Evolutionary conservation across 2,888 invertebrate genomes (phyloP).

Genomic region (Sialis fuliginosa): DNA sequence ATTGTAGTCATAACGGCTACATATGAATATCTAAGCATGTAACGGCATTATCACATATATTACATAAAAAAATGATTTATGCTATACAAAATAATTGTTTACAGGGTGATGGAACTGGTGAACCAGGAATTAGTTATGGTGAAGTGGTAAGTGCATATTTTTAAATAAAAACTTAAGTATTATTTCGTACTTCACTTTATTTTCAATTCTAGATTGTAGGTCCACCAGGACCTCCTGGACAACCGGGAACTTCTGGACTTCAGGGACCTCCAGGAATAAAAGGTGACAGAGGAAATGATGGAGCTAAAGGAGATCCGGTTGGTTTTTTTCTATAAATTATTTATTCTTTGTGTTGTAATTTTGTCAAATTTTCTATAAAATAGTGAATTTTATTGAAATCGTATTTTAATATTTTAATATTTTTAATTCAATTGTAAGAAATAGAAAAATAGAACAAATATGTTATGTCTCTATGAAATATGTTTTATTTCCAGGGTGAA

Average conservation of each 20-base stretch:
- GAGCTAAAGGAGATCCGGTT: slow-evolving; percentile 67
- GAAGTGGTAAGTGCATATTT: slow-evolving; percentile 44
- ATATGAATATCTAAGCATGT: not conserved
- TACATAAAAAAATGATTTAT: not conserved
- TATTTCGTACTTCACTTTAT: not conserved
- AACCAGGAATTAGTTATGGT: slow-evolving; percentile 49
- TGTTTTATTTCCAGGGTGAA: slow-evolving; percentile 43
- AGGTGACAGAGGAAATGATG: slow-evolving; percentile 70
- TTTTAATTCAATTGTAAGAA: too few relatives aligned
- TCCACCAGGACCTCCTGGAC: slow-evolving; percentile 63
- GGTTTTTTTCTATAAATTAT: slow-evolving; percentile 20
- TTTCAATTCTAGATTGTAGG: slow-evolving; percentile 30
- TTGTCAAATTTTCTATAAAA: not conserved
- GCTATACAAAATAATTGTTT: slow-evolving; percentile 13
- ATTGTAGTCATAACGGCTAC: not conserved
- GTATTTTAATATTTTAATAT: too few relatives aligned
- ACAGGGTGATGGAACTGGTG: slow-evolving; percentile 68
- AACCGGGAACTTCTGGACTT: slow-evolving; percentile 49
- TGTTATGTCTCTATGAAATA: too few relatives aligned
- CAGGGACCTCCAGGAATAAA: slow-evolving; percentile 74
- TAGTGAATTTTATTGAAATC: too few relatives aligned
- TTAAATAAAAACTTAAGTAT: not conserved
- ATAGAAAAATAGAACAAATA: too few relatives aligned
- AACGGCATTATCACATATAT: not conserved
- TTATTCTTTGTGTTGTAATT: slow-evolving; percentile 1